These are phyloP conservation scores for Calvadosia cruxmelitensis DNA, from an alignment of 30 jellyfish, hydroid and myxozoan genomes.

Conservation along the genomic window DNA sequence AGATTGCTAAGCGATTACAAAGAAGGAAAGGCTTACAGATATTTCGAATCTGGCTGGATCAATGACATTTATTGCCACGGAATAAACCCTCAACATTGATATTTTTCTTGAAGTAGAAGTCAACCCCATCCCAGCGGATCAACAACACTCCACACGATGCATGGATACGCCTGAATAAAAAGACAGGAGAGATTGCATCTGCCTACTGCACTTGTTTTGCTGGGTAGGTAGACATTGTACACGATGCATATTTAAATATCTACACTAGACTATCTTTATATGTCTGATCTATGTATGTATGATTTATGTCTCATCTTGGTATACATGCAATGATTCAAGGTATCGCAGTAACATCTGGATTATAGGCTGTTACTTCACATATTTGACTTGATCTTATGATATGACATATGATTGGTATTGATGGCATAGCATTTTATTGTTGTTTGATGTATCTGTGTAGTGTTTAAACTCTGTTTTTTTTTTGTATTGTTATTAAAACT, in stretches of 20 bases:
- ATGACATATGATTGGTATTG: no score
- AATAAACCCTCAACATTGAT: not conserved
- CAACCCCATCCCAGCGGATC: not conserved
- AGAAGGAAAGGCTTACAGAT: not conserved
- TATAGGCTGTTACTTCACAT: no score
- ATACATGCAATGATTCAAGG: not conserved
- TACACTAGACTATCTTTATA: not conserved
- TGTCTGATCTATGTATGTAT: not conserved
- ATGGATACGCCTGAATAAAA: not conserved
- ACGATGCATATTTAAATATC: not conserved
- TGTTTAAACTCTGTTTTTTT: no score
- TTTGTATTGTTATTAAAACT: no score
- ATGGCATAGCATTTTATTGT: no score
- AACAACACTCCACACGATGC: not conserved
- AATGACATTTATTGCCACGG: not conserved
- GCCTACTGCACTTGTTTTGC: not conserved
- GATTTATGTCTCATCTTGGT: not conserved
- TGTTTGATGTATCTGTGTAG: no score
- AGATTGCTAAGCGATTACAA: not conserved
- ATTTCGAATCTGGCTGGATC: not conserved
- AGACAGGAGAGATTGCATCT: not conserved
- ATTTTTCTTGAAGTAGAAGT: not conserved
- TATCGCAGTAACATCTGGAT: no score
- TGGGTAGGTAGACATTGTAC: not conserved
- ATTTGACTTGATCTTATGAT: no score